These are phyloP conservation scores for Ceryle rudis DNA, from an alignment of 2,797 vertebrate species.

Conservation along the genomic window DNA sequence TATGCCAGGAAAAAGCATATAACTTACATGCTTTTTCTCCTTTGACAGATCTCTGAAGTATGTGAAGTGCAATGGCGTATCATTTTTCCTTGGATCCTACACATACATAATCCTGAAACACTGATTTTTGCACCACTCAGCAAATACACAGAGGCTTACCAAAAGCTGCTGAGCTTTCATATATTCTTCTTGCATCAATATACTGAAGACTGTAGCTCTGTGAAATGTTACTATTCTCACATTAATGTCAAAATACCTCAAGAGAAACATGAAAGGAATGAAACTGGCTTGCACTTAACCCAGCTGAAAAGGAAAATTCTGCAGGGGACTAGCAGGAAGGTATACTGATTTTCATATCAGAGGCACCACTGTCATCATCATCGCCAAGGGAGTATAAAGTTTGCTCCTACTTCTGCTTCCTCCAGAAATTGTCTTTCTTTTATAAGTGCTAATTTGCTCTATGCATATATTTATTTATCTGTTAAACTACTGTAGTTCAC, in stretches of 20 bases:
- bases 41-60: not conserved
- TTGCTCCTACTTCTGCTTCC: not conserved
- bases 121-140: not conserved
- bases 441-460: not conserved
- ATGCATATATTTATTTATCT: not conserved
- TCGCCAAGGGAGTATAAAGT: not conserved
- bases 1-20: not conserved
- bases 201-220: not conserved
- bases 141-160: not conserved
- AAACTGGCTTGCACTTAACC: not conserved
- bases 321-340: not conserved
- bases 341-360: not conserved
- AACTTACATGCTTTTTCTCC: not conserved
- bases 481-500: not conserved
- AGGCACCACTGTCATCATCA: not conserved
- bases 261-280: not conserved
- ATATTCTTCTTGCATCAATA: not conserved
- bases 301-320: not conserved
- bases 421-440: not conserved
- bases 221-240: not conserved
- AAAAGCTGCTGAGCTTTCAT: not conserved
- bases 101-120: not conserved
- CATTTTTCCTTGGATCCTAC: not conserved
- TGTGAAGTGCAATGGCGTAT: not conserved
- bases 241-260: not conserved